Percentiles rank a stretch among this genome's conserved stretches.
These are phyloP conservation scores for Smutsia temminckii DNA, from an alignment of 2,797 vertebrate species.

Conservation along the genomic window DNA sequence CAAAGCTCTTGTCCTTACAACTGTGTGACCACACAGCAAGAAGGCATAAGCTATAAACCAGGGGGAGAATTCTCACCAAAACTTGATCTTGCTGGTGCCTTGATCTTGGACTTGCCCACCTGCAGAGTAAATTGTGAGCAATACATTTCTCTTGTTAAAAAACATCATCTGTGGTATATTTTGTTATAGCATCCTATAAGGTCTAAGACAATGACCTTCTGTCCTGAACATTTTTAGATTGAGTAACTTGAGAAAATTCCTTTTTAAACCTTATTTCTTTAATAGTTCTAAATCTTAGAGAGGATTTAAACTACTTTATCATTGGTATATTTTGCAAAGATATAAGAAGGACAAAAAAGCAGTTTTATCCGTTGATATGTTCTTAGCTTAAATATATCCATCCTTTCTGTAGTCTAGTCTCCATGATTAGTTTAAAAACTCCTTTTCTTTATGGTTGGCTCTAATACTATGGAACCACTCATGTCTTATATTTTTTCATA, in stretches of 20 bases:
- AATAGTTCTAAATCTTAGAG: neutral
- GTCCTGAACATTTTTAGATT: neutral
- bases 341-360: neutral
- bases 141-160: neutral
- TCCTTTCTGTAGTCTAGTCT: neutral
- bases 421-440: neutral
- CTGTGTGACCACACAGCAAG: neutral
- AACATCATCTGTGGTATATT: neutral
- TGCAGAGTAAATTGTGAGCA: neutral
- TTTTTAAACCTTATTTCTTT: neutral
- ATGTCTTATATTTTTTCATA: neutral
- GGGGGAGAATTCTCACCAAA: neutral
- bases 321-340: neutral
- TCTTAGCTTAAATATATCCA: neutral
- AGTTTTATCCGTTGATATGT: neutral
- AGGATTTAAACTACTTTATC: neutral
- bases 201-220: neutral
- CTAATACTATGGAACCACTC: neutral
- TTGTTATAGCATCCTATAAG: neutral
- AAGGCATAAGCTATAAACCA: neutral
- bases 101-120: neutral
- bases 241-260: neutral
- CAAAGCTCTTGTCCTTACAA: neutral
- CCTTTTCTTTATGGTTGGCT: neutral
- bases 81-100: neutral